Evolutionary conservation across 2,888 invertebrate genomes (phyloP).

Genomic region (Charanyca ferruginea): DNA sequence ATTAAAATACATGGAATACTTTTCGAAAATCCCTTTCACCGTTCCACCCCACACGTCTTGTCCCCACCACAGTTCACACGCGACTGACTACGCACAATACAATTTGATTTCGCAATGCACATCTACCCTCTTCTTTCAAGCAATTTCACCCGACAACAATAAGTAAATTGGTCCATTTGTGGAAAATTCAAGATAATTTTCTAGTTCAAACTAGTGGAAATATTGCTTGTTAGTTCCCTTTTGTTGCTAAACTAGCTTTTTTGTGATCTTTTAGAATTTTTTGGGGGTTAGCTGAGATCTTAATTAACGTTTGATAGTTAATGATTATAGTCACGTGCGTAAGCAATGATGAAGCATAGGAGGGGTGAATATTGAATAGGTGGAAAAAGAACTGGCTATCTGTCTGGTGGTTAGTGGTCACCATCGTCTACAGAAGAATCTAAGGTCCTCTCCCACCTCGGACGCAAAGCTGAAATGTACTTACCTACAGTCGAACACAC

Average conservation of each 20-base stretch:
- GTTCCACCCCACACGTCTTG: slow-evolving; percentile 67
- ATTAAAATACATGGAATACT: slow-evolving; percentile 53
- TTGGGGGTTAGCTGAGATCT: not conserved
- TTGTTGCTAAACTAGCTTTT: slow-evolving; percentile 66
- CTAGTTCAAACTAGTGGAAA: slow-evolving; percentile 76
- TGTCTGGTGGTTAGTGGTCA: too few species aligned
- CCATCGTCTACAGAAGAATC: too few species aligned
- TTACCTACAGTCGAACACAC: too few species aligned
- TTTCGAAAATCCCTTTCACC: slow-evolving; percentile 25
- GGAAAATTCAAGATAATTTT: slow-evolving; percentile 72
- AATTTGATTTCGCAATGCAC: slow-evolving; percentile 83
- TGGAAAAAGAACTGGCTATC: too few species aligned
- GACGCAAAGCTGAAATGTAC: too few species aligned
- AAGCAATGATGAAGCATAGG: not conserved
- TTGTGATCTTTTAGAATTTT: slow-evolving; percentile 64
- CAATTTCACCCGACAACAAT: slow-evolving; percentile 83
- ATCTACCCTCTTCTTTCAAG: slow-evolving; percentile 83
- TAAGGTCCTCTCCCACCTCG: too few species aligned
- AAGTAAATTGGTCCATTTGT: slow-evolving; percentile 79
- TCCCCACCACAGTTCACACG: slow-evolving; percentile 76
- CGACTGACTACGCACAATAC: slow-evolving; percentile 84
- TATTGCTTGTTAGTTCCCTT: slow-evolving; percentile 68
- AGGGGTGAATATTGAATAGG: not conserved
- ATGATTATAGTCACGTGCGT: slow-evolving; percentile 13
- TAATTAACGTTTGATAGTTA: slow-evolving; percentile 32